These are phyloP conservation scores for Tiliqua scincoides DNA, from an alignment of 2,113 vertebrate genomes.

Conservation along the genomic window DNA sequence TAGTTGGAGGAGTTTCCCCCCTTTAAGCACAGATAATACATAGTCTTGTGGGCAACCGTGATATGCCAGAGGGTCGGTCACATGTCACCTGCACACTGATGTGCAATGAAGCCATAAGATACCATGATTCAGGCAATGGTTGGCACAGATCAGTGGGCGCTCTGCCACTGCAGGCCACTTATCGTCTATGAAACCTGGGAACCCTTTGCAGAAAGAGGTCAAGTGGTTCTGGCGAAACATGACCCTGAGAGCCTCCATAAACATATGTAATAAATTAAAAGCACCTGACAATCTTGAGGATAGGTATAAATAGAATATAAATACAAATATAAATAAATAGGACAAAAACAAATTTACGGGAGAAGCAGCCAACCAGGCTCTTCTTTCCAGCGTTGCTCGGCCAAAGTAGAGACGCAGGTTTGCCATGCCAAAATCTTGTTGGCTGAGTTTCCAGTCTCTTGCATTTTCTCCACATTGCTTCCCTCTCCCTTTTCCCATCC, in stretches of 20 bases:
- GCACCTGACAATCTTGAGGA: background rate
- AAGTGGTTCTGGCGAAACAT: background rate
- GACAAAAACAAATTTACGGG: background rate
- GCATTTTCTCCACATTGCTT: no score
- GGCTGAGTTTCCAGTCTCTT: background rate
- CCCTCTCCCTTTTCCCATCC: no score
- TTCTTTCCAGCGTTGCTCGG: background rate
- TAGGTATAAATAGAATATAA: slow-evolving; percentile 30
- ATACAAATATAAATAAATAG: slow-evolving; percentile 26
- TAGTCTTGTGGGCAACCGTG: background rate
- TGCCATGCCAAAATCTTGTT: background rate
- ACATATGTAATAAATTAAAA: background rate
- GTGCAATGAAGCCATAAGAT: no score
- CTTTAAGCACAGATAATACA: no score
- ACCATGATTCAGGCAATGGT: no score
- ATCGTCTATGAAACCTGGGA: background rate
- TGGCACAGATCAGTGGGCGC: no score
- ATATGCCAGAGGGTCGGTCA: background rate
- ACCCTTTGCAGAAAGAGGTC: no score
- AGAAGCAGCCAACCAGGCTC: no score
- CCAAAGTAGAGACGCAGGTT: no score
- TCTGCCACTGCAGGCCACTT: no score
- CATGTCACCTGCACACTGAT: background rate
- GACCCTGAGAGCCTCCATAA: no score
- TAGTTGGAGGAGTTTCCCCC: no score